Percentiles rank a stretch among this genome's conserved stretches.
These are phyloP conservation scores for Drosophila subpulchrella DNA, from an alignment of 1,140 invertebrate species.

Conservation along the genomic window DNA sequence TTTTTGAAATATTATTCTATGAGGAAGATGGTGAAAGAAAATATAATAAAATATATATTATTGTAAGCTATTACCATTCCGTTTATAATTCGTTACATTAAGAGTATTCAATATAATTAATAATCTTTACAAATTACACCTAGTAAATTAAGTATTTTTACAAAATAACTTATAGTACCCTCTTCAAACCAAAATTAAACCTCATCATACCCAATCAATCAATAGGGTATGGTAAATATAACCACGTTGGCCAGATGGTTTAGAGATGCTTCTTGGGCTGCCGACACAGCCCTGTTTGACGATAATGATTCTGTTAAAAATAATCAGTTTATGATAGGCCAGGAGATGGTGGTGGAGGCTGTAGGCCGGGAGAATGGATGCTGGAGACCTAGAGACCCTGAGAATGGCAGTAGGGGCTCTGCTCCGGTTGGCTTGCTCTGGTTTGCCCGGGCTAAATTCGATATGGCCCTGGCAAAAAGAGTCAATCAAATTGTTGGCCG, in stretches of 20 bases:
- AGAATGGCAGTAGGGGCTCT: slow-evolving; percentile 26
- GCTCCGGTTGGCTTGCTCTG: slow-evolving; percentile 47
- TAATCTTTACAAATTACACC: too few species aligned
- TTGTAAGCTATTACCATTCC: too few species aligned
- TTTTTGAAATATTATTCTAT: too few species aligned
- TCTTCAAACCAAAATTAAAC: neutral
- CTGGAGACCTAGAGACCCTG: slow-evolving; percentile 9
- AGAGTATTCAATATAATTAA: too few species aligned
- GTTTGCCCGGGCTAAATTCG: slow-evolving; percentile 65
- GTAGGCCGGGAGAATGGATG: neutral
- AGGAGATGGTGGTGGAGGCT: slow-evolving; percentile 25
- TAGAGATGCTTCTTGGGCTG: slow-evolving; percentile 45
- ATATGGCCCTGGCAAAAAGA: slow-evolving; percentile 73
- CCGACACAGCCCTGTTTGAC: slow-evolving; percentile 52
- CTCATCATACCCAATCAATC: slow-evolving; percentile 13
- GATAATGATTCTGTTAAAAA: slow-evolving; percentile 83
- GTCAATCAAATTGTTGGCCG: slow-evolving; percentile 78
- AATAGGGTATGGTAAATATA: slow-evolving; percentile 38
- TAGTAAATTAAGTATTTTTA: too few species aligned
- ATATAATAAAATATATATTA: too few species aligned
- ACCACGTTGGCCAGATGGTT: slow-evolving; percentile 39
- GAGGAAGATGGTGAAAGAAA: too few species aligned
- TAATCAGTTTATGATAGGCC: slow-evolving; percentile 80
- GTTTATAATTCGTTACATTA: too few species aligned
- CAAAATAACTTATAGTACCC: neutral